These are phyloP conservation scores for Novumbra hubbsi DNA, from an alignment of 2,797 vertebrate genomes.

Conservation along the genomic window DNA sequence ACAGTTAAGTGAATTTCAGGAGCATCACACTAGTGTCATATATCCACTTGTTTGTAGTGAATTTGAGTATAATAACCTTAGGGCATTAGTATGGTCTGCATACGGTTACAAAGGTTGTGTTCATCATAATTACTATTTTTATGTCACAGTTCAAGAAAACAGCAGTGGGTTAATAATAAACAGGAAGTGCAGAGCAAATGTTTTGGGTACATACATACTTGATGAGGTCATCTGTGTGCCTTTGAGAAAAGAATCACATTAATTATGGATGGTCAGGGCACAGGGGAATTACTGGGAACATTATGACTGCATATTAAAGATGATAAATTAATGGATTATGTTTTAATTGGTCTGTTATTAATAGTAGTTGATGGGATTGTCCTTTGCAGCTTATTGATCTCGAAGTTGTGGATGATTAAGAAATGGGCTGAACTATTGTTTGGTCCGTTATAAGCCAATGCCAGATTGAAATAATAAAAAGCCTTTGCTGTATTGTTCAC, in stretches of 20 bases:
- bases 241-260: constrained; percentile 51
- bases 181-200: constrained; percentile 43
- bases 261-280: constrained; percentile 57
- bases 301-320: constrained; percentile 69
- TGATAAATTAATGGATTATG: constrained; percentile 71
- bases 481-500: too few species aligned
- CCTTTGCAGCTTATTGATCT: constrained; percentile 72
- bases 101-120: constrained; percentile 51
- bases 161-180: constrained; percentile 59
- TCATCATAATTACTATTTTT: constrained; percentile 60
- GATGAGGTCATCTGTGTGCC: constrained; percentile 38
- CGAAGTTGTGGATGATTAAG: constrained; percentile 61
- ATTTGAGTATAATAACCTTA: constrained; percentile 55
- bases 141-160: constrained; percentile 54
- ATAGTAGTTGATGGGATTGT: constrained; percentile 69
- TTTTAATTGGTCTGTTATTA: constrained; percentile 71
- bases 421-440: constrained; percentile 44
- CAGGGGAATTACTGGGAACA: constrained; percentile 55
- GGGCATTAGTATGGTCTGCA: constrained; percentile 59
- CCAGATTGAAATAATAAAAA: too few species aligned
- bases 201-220: constrained; percentile 38
- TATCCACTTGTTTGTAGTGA: constrained; percentile 31
- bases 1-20: not conserved
- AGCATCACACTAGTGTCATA: constrained; percentile 9
- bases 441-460: too few species aligned